Conservation (phyloP, 2,113 vertebrate species). For the Alosa alosa region DNA sequence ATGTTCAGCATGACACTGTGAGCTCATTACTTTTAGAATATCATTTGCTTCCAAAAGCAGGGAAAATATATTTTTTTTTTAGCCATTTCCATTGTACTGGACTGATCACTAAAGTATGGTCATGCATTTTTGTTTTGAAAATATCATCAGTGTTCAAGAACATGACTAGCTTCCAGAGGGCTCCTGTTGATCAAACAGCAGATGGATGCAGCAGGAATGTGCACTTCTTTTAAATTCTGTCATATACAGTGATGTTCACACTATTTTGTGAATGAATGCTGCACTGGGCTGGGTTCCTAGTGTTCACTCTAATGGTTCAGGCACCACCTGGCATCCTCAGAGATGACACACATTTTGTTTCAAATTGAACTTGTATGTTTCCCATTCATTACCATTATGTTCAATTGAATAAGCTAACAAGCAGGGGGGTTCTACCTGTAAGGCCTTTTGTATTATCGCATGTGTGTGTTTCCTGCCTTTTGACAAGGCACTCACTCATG, state of each 20-base stretch:
- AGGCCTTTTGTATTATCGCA: constrained; percentile 16
- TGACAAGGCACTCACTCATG: neutral
- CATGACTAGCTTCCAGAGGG: neutral
- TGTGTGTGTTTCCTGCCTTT: constrained; percentile 18
- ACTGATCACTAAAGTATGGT: neutral
- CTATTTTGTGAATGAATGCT: constrained; percentile 34
- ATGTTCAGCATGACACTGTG: neutral
- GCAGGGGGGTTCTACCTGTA: constrained; percentile 42
- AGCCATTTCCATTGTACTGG: neutral
- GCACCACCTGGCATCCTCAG: neutral
- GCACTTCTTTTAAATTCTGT: constrained; percentile 48
- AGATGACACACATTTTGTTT: neutral
- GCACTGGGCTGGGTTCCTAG: constrained; percentile 73
- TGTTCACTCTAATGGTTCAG: constrained; percentile 52
- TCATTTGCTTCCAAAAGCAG: neutral
- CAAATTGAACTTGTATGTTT: constrained; percentile 35
- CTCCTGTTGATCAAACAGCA: neutral
- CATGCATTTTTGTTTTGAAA: neutral
- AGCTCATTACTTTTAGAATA: neutral
- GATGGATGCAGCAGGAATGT: constrained; percentile 9
- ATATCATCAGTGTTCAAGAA: neutral
- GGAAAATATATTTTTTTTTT: neutral
- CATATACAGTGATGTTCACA: constrained; percentile 13
- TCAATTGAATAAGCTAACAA: constrained; percentile 60
- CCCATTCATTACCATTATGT: neutral